Base-by-base conservation (phyloP, 2,797 vertebrate species). In the Gambelia wislizenii region DNA sequence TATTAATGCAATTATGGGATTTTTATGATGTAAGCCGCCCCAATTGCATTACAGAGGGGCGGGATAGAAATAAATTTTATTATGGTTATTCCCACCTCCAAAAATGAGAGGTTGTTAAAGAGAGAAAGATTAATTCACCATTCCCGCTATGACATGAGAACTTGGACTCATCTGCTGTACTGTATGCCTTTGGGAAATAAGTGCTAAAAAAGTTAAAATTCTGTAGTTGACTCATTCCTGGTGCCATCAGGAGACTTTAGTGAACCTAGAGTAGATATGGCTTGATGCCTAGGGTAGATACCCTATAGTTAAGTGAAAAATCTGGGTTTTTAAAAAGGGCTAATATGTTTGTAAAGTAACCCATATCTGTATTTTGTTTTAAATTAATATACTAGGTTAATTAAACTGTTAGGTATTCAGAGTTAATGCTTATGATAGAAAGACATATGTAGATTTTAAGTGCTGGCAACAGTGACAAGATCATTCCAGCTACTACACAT, bases 21-120 rank as follows among this genome's bases (percentile, higher is more conserved):
- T n/a, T n/a, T n/a, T n/a, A n/a, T n/a, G n/a, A n/a, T n/a, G n/a
- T n/a, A n/a, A n/a, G n/a, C n/a, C n/a, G n/a, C n/a, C n/a, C n/a
- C n/a, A n/a, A n/a, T n/a, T n/a, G n/a, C n/a, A n/a, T n/a, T n/a
- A n/a, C n/a, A n/a, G n/a, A n/a, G n/a, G n/a, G n/a, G n/a, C n/a
- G n/a, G n/a, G n/a, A n/a, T n/a, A n/a, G n/a, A n/a, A n/a, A n/a
- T n/a, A n/a, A n/a, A n/a, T n/a, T n/a, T n/a, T n/a, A n/a, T n/a
- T n/a, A n/a, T n/a, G n/a, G n/a, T n/a, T n/a, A n/a, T n/a, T 0
- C 47, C n/a, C 14, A 25, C 0, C 27, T 6, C 13, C 16, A 47
- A 69, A 47, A n/a, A 79, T n/a, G 20, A 49, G 7, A 13, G 27
- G 22, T 14, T 25, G 4, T 83, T 47, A 3, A 64, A 44, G 13